Percentiles rank a stretch among this genome's conserved stretches.
These are phyloP conservation scores for Distichodus sexfasciatus DNA, from an alignment of 2,797 vertebrate species.

Conservation along the genomic window DNA sequence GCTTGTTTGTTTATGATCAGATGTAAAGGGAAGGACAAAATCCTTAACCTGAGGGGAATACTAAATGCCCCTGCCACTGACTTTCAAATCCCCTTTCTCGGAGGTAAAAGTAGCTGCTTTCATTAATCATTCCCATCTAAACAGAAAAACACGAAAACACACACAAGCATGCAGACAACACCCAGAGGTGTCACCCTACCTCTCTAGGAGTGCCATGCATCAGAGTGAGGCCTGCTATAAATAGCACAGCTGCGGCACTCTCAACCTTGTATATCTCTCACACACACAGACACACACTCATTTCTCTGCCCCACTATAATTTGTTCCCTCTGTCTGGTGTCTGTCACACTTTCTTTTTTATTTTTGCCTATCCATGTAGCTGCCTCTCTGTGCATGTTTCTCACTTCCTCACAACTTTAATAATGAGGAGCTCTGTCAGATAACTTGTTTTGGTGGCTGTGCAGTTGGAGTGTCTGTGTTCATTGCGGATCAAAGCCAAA, in stretches of 20 bases:
- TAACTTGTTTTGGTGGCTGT: slow-evolving; percentile 54
- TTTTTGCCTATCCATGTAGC: no score
- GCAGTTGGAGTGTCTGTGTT: background rate
- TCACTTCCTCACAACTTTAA: slow-evolving; percentile 52
- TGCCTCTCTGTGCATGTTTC: slow-evolving; percentile 48
- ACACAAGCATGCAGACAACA: slow-evolving; percentile 2
- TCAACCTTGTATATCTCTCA: slow-evolving; percentile 53
- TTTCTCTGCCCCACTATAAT: no score
- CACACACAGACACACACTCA: no score
- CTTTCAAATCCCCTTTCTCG: slow-evolving; percentile 11
- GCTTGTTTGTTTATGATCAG: background rate
- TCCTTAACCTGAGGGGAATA: background rate
- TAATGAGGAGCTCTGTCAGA: slow-evolving; percentile 61
- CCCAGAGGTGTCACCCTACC: slow-evolving; percentile 41
- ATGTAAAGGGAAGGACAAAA: background rate
- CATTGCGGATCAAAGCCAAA: no score
- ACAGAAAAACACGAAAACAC: background rate
- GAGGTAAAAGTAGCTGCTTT: background rate
- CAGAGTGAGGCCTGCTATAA: slow-evolving; percentile 64
- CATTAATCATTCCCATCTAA: slow-evolving; percentile 30
- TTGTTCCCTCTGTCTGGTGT: slow-evolving; percentile 48
- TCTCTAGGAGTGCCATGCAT: slow-evolving; percentile 53
- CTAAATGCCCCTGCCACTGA: background rate
- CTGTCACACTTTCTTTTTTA: slow-evolving; percentile 47
- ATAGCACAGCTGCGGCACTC: slow-evolving; percentile 64